Percentiles rank a stretch among this genome's conserved stretches.
Evolutionary conservation across 2,888 invertebrate genomes (phyloP).

Genomic region (Xestoiulus laeticollis): DNA sequence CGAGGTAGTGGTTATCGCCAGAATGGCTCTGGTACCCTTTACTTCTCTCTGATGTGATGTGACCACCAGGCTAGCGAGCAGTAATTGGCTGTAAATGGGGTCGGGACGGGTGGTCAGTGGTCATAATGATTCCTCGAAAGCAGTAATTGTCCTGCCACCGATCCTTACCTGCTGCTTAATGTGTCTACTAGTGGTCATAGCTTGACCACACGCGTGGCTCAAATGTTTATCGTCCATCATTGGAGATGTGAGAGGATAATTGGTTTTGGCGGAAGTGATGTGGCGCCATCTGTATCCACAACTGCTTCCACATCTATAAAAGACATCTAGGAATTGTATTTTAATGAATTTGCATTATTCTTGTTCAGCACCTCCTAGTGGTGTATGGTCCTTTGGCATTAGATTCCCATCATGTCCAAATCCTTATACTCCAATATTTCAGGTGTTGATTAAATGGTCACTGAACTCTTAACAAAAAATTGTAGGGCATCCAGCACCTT

Average conservation of each 20-base stretch:
- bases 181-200: constrained; percentile 17
- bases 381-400: too few relatives aligned
- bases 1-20: background rate
- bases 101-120: background rate
- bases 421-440: too few relatives aligned
- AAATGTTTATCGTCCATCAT: background rate
- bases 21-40: background rate
- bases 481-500: too few relatives aligned
- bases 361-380: too few relatives aligned
- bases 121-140: constrained; percentile 5
- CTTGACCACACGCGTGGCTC: constrained; percentile 4
- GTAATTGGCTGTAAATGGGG: constrained; percentile 19
- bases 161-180: constrained; percentile 1
- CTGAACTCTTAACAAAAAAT: too few relatives aligned
- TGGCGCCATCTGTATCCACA: background rate
- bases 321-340: too few relatives aligned
- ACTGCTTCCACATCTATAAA: too few relatives aligned
- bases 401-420: too few relatives aligned
- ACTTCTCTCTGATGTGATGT: background rate
- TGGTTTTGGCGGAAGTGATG: background rate
- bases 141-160: constrained; percentile 16
- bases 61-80: constrained; percentile 1
- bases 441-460: too few relatives aligned
- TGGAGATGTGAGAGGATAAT: background rate
- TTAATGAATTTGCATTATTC: too few relatives aligned